Conservation (phyloP, 2,888 invertebrate genomes). For the Dryobota labecula region DNA sequence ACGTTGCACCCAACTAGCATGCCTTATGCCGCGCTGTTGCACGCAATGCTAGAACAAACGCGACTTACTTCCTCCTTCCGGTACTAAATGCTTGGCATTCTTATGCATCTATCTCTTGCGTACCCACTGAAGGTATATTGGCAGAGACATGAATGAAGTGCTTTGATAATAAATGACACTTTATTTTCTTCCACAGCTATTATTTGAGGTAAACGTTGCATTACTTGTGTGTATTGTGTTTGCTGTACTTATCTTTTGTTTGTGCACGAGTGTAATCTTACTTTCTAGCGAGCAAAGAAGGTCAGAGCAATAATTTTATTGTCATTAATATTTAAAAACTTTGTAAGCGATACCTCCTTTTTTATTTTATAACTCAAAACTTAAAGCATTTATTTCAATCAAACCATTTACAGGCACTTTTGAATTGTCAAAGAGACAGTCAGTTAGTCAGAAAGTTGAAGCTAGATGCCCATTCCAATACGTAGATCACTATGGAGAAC, state of each 20-base stretch:
- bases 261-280: neutral
- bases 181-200: neutral
- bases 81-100: slow-evolving; percentile 16
- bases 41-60: slow-evolving; percentile 26
- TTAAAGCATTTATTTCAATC: too few species aligned
- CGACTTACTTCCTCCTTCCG: slow-evolving; percentile 55
- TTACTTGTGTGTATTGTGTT: neutral
- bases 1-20: slow-evolving; percentile 19
- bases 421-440: too few species aligned
- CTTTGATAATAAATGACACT: neutral
- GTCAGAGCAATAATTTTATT: neutral
- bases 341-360: neutral
- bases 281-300: neutral
- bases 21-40: neutral
- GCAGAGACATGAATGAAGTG: neutral
- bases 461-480: too few species aligned
- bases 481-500: too few species aligned
- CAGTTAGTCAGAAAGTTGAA: too few species aligned
- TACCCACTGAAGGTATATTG: neutral
- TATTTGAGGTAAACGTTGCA: neutral
- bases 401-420: too few species aligned
- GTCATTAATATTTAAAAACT: neutral
- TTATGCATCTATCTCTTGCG: slow-evolving; percentile 1
- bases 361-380: neutral
- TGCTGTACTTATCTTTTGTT: neutral